phyloP scores from a whole-genome alignment of 2,113 vertebrate genomes.

The Falcunculus frontatus region DNA sequence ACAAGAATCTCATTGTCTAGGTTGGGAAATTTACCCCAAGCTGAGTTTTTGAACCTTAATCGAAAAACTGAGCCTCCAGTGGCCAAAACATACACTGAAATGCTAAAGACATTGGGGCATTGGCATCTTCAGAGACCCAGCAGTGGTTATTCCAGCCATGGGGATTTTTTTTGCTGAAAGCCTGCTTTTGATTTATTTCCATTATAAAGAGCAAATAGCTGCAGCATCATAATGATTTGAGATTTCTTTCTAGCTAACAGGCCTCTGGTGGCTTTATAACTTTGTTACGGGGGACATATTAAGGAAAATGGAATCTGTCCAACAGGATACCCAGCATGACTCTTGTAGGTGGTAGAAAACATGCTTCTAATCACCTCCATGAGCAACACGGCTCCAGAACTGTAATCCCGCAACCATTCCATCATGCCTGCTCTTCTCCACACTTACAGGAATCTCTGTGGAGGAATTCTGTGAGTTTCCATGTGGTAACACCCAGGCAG shows the following conservation, averaged over 20 bases:
- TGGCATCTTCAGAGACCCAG: conserved; percentile 60
- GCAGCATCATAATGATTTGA: conserved; percentile 27
- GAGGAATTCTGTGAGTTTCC: not conserved
- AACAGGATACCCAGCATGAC: not conserved
- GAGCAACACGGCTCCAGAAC: not conserved
- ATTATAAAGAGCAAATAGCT: conserved; percentile 43
- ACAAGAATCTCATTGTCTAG: conserved; percentile 73
- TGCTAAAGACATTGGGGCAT: conserved; percentile 62
- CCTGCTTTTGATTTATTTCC: conserved; percentile 72
- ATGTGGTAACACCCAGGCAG: not conserved
- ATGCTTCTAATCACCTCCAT: not conserved
- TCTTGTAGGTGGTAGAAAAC: not conserved
- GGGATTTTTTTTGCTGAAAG: conserved; percentile 37
- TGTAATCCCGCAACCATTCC: not conserved
- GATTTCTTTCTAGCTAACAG: conserved; percentile 50
- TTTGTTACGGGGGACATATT: conserved; percentile 19
- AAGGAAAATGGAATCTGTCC: conserved; percentile 43
- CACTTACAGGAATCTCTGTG: not conserved
- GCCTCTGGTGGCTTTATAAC: conserved; percentile 50
- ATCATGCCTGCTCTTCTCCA: not conserved
- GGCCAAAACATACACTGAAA: conserved; percentile 76
- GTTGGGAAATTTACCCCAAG: conserved; percentile 60
- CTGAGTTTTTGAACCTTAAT: conserved; percentile 63
- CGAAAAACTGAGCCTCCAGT: conserved; percentile 70
- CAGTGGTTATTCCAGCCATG: conserved; percentile 30